These are phyloP conservation scores for Ypsolopha scabrella DNA, from an alignment of 2,888 invertebrate genomes.

Conservation along the genomic window DNA sequence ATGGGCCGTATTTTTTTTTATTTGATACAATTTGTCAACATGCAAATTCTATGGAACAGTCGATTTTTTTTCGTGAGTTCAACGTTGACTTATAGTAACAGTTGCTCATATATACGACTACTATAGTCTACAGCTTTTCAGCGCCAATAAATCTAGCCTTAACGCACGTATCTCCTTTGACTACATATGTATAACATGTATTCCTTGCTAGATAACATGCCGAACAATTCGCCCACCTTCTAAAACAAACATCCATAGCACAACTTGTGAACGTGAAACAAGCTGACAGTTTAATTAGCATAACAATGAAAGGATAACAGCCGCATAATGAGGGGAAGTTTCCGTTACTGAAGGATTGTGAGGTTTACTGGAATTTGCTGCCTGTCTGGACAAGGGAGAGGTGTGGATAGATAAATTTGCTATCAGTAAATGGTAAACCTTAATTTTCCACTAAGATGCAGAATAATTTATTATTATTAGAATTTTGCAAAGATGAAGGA, in stretches of 20 bases:
- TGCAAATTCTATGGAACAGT: too few relatives aligned
- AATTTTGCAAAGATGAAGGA: too few relatives aligned
- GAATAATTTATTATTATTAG: too few relatives aligned
- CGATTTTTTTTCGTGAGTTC: too few relatives aligned
- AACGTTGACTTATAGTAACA: too few relatives aligned
- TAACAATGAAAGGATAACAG: slow-evolving; percentile 16
- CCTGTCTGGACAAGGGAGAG: neutral
- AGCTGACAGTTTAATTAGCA: slow-evolving; percentile 12
- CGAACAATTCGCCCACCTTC: neutral
- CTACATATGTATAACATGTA: too few relatives aligned
- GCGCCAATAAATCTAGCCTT: too few relatives aligned
- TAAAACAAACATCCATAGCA: neutral
- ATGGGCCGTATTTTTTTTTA: too few relatives aligned
- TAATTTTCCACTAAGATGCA: neutral
- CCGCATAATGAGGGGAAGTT: slow-evolving; percentile 10
- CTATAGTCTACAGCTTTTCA: too few relatives aligned
- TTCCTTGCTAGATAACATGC: neutral
- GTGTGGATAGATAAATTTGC: neutral
- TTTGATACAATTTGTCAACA: too few relatives aligned
- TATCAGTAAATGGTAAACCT: neutral
- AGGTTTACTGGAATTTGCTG: neutral
- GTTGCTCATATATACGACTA: too few relatives aligned
- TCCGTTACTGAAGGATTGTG: neutral
- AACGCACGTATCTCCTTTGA: too few relatives aligned
- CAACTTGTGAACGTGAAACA: slow-evolving; percentile 3